Conservation (phyloP, 2,888 invertebrate genomes). For the Cephus nigrinus region DNA sequence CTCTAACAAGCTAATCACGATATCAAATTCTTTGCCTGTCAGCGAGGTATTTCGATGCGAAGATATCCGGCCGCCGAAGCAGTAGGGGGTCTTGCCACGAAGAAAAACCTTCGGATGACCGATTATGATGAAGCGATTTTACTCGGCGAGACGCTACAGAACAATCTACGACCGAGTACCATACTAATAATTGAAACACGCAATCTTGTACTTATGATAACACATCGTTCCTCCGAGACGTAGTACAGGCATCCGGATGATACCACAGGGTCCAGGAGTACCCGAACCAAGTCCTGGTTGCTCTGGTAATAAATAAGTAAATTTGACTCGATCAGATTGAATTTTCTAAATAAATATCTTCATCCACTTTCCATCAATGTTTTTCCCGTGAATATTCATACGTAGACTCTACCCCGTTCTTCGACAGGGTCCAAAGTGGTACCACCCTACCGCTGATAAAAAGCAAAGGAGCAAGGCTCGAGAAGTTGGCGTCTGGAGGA, state of each 20-base stretch:
- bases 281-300: neutral
- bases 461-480: slow-evolving; percentile 1
- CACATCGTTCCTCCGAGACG: neutral
- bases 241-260: neutral
- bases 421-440: neutral
- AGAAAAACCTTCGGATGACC: slow-evolving; percentile 60
- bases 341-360: neutral
- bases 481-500: slow-evolving; percentile 24
- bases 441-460: neutral
- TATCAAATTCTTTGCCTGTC: slow-evolving; percentile 65
- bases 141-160: slow-evolving; percentile 37
- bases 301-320: neutral
- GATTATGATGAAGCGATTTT: slow-evolving; percentile 66
- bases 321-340: neutral
- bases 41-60: slow-evolving; percentile 61
- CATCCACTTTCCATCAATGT: neutral
- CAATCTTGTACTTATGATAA: slow-evolving; percentile 55
- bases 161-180: slow-evolving; percentile 27
- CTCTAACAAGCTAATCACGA: slow-evolving; percentile 63
- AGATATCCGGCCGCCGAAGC: slow-evolving; percentile 58
- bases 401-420: neutral
- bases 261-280: neutral
- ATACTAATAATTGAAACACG: slow-evolving; percentile 63
- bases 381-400: neutral
- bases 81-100: slow-evolving; percentile 48